These are phyloP conservation scores for Cotesia chilonis DNA, from an alignment of 1,140 invertebrate species.

Conservation along the genomic window DNA sequence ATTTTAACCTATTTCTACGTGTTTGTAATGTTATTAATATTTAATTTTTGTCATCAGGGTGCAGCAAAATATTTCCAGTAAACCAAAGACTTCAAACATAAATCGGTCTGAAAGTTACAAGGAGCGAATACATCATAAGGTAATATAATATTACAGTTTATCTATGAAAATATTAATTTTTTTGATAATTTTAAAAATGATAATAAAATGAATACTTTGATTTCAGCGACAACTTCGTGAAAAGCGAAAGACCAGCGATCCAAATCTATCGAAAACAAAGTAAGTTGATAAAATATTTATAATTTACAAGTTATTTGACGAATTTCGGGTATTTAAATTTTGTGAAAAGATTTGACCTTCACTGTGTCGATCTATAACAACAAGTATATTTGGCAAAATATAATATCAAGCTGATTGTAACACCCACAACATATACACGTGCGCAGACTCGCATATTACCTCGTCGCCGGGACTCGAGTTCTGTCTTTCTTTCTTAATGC, in stretches of 20 bases:
- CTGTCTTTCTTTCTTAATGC: slow-evolving; percentile 47
- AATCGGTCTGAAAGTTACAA: slow-evolving; percentile 73
- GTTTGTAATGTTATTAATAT: slow-evolving; percentile 41
- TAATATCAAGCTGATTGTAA: background rate
- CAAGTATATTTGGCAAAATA: slow-evolving; percentile 9
- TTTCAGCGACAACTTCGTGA: slow-evolving; percentile 74
- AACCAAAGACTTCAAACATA: slow-evolving; percentile 68
- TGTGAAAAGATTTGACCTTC: background rate
- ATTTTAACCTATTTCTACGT: slow-evolving; percentile 41
- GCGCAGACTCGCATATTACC: slow-evolving; percentile 16
- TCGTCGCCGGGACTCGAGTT: slow-evolving; percentile 12
- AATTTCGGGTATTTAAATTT: background rate
- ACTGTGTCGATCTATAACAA: background rate
- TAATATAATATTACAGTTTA: slow-evolving; percentile 47
- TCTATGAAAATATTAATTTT: slow-evolving; percentile 20
- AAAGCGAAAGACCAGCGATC: slow-evolving; percentile 77
- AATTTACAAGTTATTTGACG: slow-evolving; percentile 2
- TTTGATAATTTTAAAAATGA: background rate
- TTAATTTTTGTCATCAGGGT: slow-evolving; percentile 53
- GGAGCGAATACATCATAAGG: slow-evolving; percentile 69
- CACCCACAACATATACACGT: slow-evolving; percentile 11
- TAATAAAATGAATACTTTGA: slow-evolving; percentile 32
- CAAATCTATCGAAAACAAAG: slow-evolving; percentile 77
- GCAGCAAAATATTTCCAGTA: slow-evolving; percentile 66
- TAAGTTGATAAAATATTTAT: slow-evolving; percentile 57